Conservation (phyloP, 1,140 invertebrate species). For the Vollenhovia emeryi region DNA sequence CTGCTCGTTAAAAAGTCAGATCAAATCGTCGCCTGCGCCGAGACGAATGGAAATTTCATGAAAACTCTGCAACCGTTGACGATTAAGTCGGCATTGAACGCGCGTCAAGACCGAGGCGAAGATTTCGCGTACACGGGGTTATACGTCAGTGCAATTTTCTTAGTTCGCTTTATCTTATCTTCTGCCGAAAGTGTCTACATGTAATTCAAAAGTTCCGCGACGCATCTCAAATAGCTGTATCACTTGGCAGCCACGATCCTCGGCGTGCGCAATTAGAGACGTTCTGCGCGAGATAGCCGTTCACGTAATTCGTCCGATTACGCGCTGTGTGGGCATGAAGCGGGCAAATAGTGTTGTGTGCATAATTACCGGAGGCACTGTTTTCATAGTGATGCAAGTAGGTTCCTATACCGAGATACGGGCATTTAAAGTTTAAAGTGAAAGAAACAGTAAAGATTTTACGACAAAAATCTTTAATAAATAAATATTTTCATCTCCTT, state of each 20-base stretch:
- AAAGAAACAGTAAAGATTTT: background rate
- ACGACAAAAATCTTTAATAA: background rate
- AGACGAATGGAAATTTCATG: background rate
- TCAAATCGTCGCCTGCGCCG: background rate
- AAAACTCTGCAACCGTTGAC: background rate
- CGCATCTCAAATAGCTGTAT: constrained; percentile 51
- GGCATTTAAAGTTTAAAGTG: constrained; percentile 3
- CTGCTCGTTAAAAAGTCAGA: background rate
- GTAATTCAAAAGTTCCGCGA: constrained; percentile 52
- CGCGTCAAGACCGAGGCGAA: constrained; percentile 1
- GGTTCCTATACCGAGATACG: constrained; percentile 31
- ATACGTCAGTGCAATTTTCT: constrained; percentile 26
- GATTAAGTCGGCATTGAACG: constrained; percentile 42
- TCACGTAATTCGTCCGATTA: constrained; percentile 52
- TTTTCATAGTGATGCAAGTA: constrained; percentile 49
- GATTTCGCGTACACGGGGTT: constrained; percentile 4
- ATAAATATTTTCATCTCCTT: background rate
- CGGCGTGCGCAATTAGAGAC: constrained; percentile 38
- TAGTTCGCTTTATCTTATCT: constrained; percentile 66
- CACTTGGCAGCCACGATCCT: constrained; percentile 2
- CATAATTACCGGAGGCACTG: constrained; percentile 32
- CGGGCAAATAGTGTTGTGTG: constrained; percentile 43
- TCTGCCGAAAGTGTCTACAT: constrained; percentile 40
- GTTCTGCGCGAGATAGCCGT: constrained; percentile 36
- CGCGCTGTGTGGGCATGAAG: constrained; percentile 44